Evolutionary conservation across 2,797 vertebrate species (phyloP), one percentile per base, ranked within the genome.

Genomic region (Tachyglossus aculeatus): DNA sequence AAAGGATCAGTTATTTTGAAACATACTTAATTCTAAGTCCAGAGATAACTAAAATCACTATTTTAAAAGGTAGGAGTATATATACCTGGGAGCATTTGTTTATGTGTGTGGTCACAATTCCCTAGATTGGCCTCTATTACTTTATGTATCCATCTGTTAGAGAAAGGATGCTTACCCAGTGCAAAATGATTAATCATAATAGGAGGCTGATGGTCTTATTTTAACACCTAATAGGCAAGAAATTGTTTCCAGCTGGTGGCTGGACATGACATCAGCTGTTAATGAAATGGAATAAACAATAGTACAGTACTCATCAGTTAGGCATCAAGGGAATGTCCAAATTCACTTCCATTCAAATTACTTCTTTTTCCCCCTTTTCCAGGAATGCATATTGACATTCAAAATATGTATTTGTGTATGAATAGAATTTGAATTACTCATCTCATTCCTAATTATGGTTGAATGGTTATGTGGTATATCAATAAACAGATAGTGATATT

Each of bases 351-450:
- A 82, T 82, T n/a, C 82, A 82, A 82, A 82, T 84, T 76, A 80
- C 84, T 82, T 78, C 76, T 55, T 76, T 82, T 82, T 77, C 84
- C 67, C 36, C 67, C 71, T 80, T 82, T 65, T 59, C 71, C 71
- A 64, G 2, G 74, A 82, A 86, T 80, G 71, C 82, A 86, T 84
- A 84, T 86, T 86, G 81, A 84, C 77, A 84, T 74, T 71, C 74
- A 75, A 86, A n/a, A 77, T 76, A 76, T 66, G 60, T 82, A 77
- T 84, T 80, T 71, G 71, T 78, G 79, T 84, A 69, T 74, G 78
- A 78, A 82, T 74, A 78, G 78, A 83, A 83, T 77, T 45, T 66
- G 76, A 85, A 81, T 67, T 79, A 87, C 83, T 83, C 85, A 81
- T 75, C 79, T 76, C 73, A 76, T 66, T 81, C 77, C 80, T 87